Percentiles rank a stretch among this genome's conserved stretches.
phyloP scores from a whole-genome alignment of 2,797 vertebrate species.

The Pantherophis alleghaniensis region DNA sequence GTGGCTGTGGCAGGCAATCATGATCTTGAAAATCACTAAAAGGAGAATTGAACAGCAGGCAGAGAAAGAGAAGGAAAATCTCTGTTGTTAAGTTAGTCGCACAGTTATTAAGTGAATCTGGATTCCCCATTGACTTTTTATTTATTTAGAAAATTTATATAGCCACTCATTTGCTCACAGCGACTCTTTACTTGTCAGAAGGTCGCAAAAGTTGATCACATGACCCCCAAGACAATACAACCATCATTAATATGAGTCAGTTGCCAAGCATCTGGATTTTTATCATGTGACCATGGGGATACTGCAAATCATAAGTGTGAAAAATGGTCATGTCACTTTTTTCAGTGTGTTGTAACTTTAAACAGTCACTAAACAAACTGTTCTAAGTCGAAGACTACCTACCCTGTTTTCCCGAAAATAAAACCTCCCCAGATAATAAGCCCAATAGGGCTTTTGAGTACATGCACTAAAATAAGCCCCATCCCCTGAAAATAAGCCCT shows the following conservation, averaged over 20 bases:
- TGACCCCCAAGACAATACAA: background rate
- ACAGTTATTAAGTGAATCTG: background rate
- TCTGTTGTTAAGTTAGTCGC: background rate
- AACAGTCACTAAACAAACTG: background rate
- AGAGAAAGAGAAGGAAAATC: background rate
- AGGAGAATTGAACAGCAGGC: background rate
- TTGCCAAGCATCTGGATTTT: background rate
- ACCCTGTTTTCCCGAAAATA: no score
- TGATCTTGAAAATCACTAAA: background rate
- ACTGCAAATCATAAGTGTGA: background rate
- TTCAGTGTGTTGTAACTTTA: background rate
- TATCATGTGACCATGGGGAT: background rate
- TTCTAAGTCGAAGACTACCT: background rate
- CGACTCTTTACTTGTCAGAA: background rate
- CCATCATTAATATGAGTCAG: background rate
- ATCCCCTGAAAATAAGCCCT: no score
- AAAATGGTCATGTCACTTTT: background rate
- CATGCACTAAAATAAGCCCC: no score
- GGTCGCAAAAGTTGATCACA: background rate
- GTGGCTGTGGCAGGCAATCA: background rate
- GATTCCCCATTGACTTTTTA: background rate
- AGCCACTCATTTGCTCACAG: background rate
- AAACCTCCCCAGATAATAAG: no score
- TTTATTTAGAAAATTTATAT: background rate
- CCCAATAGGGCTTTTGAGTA: no score